Conservation (phyloP, 2,797 vertebrate species). For the Parauchenoglanis ngamensis region DNA sequence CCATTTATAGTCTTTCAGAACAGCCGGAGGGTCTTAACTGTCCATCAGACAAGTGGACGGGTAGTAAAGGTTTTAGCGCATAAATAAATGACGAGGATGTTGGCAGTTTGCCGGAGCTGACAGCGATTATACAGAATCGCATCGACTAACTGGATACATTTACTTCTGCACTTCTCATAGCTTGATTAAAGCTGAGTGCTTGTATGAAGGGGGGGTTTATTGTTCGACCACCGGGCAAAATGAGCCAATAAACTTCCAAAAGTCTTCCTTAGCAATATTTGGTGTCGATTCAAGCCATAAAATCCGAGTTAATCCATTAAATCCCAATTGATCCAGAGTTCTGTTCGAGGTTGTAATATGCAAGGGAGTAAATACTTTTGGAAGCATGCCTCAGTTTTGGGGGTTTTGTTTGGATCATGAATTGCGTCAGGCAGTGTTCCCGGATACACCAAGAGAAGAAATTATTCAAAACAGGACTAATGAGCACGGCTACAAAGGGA, state of each 20-base stretch:
- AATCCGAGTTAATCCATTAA: too few relatives aligned
- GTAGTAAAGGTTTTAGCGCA: neutral
- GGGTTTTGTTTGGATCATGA: too few relatives aligned
- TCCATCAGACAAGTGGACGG: neutral
- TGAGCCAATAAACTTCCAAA: too few relatives aligned
- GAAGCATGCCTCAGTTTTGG: too few relatives aligned
- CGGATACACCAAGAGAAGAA: too few relatives aligned
- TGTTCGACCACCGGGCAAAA: too few relatives aligned
- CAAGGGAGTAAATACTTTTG: neutral
- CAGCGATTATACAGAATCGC: neutral
- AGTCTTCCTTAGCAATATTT: neutral
- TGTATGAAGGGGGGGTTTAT: neutral
- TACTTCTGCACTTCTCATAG: neutral
- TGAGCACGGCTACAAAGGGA: too few relatives aligned
- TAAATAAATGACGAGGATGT: slow-evolving; percentile 2
- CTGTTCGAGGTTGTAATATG: neutral
- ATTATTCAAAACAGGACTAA: too few relatives aligned
- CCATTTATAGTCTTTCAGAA: neutral
- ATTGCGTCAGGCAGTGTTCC: too few relatives aligned
- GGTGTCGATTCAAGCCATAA: neutral
- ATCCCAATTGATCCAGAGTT: too few relatives aligned
- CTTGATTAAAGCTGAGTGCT: neutral
- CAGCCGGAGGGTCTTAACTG: neutral
- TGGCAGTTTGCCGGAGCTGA: neutral
- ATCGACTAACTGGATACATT: neutral